phyloP scores from a whole-genome alignment of 2,888 invertebrate genomes.

The Spisula subtruncata region DNA sequence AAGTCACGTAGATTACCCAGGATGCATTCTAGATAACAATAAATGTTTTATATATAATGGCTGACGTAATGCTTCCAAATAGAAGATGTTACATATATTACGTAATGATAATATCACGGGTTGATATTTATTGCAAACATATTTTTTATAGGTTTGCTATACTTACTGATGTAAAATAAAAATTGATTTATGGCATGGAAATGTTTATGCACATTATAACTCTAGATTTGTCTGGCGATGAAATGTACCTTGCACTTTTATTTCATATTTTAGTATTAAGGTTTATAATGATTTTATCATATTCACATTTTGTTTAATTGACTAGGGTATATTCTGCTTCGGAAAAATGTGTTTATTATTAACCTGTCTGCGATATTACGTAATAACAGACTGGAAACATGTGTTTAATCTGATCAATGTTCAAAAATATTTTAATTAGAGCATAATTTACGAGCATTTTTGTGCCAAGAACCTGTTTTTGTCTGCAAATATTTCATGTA shows the following conservation, averaged over 20 bases:
- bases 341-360: neutral
- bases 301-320: constrained; percentile 3
- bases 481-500: neutral
- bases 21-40: too few relatives aligned
- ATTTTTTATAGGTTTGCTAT: neutral
- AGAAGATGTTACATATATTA: too few relatives aligned
- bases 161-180: neutral
- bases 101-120: neutral
- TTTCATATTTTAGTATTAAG: neutral
- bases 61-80: too few relatives aligned
- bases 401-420: neutral
- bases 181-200: neutral
- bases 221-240: neutral
- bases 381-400: neutral
- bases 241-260: neutral
- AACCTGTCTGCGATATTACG: neutral
- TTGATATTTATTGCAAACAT: neutral
- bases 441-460: neutral
- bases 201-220: neutral
- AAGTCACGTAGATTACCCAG: too few relatives aligned
- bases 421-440: neutral
- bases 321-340: neutral
- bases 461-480: neutral
- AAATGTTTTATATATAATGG: too few relatives aligned
- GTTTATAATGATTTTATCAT: constrained; percentile 2